These are phyloP conservation scores for Plutomurus gul DNA, from an alignment of 1,140 invertebrate genomes.

Conservation along the genomic window DNA sequence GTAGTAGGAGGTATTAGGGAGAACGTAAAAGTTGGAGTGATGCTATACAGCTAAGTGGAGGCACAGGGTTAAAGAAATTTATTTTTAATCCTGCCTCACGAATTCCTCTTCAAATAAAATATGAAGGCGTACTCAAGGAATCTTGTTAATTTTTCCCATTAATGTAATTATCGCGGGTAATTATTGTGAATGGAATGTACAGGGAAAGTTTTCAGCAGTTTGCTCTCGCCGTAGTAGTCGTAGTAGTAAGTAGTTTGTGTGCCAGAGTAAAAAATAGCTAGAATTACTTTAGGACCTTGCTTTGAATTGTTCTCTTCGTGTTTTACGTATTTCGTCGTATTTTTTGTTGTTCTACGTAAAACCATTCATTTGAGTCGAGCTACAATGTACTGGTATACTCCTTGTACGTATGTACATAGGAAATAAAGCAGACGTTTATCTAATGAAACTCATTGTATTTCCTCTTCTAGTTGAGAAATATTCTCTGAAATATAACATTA, in stretches of 20 bases:
- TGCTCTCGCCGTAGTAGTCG: not conserved
- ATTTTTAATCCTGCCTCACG: slow-evolving; percentile 42
- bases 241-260: no score
- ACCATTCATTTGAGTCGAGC: not conserved
- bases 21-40: not conserved
- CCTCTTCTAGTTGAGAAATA: no score
- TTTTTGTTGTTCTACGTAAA: not conserved
- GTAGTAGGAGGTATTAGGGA: not conserved
- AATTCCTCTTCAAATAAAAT: slow-evolving; percentile 29
- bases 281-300: slow-evolving; percentile 24
- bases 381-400: no score
- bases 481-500: no score
- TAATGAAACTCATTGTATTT: no score
- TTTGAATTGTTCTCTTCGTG: not conserved
- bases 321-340: not conserved
- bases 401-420: no score
- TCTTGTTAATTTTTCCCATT: slow-evolving; percentile 49
- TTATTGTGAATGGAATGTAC: slow-evolving; percentile 39
- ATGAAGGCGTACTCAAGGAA: slow-evolving; percentile 1
- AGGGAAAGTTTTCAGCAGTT: slow-evolving; percentile 36
- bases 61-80: slow-evolving; percentile 36
- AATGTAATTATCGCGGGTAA: slow-evolving; percentile 48
- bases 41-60: slow-evolving; percentile 13
- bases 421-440: no score
- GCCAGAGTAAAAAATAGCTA: slow-evolving; percentile 38